Evolutionary conservation across 2,888 invertebrate species (phyloP).

Genomic region (Platerodrilus igneus): DNA sequence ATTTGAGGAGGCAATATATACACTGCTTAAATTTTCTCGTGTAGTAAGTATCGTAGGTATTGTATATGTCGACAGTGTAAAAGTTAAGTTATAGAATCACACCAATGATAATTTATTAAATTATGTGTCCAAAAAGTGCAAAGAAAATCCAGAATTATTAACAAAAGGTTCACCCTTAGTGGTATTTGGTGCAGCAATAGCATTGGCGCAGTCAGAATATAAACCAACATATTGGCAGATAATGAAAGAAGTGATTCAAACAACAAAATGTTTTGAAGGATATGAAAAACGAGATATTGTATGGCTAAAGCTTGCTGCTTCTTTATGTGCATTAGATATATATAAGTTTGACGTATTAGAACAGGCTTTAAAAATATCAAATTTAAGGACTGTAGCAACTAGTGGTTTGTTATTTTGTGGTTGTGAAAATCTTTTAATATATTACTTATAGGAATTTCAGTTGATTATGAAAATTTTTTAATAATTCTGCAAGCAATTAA

Average conservation of each 20-base stretch:
- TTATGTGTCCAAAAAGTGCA: conserved; percentile 52
- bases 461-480: conserved; percentile 44
- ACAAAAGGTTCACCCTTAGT: conserved; percentile 45
- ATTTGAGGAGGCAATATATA: conserved; percentile 50
- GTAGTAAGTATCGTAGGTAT: conserved; percentile 58
- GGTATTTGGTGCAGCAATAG: conserved; percentile 52
- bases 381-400: conserved; percentile 45
- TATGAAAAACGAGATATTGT: conserved; percentile 41
- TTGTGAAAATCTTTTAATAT: conserved; percentile 13
- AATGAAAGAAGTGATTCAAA: conserved; percentile 39
- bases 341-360: conserved; percentile 54
- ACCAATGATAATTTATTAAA: conserved; percentile 56
- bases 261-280: conserved; percentile 33
- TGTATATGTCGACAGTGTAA: not conserved
- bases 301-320: conserved; percentile 54
- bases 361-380: conserved; percentile 51
- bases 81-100: conserved; percentile 50
- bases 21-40: conserved; percentile 53
- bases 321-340: conserved; percentile 56
- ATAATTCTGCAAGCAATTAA: conserved; percentile 53
- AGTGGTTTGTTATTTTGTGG: too few species aligned
- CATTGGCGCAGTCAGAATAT: conserved; percentile 56
- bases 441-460: conserved; percentile 20
- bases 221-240: conserved; percentile 55
- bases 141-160: conserved; percentile 45